A percentile compares a stretch with the other conserved stretches of the same genome.
Evolutionary conservation across 1,140 invertebrate genomes (phyloP).

Genomic region (Aethina tumida): DNA sequence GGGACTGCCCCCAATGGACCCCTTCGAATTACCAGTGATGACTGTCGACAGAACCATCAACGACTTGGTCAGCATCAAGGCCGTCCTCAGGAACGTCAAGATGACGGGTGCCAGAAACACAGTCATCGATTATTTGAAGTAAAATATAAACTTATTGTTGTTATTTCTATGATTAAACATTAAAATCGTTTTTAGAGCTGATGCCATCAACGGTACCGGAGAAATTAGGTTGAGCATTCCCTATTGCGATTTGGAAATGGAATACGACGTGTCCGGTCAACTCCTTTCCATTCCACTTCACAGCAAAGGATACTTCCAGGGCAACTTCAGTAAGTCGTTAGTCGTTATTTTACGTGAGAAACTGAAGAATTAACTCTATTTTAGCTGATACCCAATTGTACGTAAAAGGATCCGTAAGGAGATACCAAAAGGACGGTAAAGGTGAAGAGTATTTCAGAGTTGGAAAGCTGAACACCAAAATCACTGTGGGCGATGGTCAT

Average conservation of each 20-base stretch:
- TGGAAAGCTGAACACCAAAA: slow-evolving; percentile 48
- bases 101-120: slow-evolving; percentile 50
- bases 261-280: slow-evolving; percentile 57
- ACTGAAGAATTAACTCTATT: slow-evolving; percentile 12
- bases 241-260: slow-evolving; percentile 44
- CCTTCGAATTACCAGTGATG: slow-evolving; percentile 49
- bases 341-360: background rate
- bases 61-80: slow-evolving; percentile 52
- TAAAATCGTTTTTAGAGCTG: slow-evolving; percentile 38
- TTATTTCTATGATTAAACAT: background rate
- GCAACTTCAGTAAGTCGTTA: slow-evolving; percentile 58
- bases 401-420: slow-evolving; percentile 36
- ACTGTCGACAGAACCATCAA: slow-evolving; percentile 52
- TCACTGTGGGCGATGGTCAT: slow-evolving; percentile 49
- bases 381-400: slow-evolving; percentile 29
- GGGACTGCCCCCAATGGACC: slow-evolving; percentile 53
- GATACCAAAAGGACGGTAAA: slow-evolving; percentile 46
- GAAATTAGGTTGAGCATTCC: slow-evolving; percentile 49
- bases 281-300: slow-evolving; percentile 53
- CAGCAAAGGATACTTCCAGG: slow-evolving; percentile 52
- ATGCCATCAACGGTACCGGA: slow-evolving; percentile 48
- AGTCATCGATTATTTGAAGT: slow-evolving; percentile 53
- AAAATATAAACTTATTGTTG: slow-evolving; percentile 25
- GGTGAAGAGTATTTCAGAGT: slow-evolving; percentile 48
- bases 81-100: slow-evolving; percentile 52